Conservation (phyloP, 1,140 invertebrate genomes). For the Ceratosolen solmsi region DNA sequence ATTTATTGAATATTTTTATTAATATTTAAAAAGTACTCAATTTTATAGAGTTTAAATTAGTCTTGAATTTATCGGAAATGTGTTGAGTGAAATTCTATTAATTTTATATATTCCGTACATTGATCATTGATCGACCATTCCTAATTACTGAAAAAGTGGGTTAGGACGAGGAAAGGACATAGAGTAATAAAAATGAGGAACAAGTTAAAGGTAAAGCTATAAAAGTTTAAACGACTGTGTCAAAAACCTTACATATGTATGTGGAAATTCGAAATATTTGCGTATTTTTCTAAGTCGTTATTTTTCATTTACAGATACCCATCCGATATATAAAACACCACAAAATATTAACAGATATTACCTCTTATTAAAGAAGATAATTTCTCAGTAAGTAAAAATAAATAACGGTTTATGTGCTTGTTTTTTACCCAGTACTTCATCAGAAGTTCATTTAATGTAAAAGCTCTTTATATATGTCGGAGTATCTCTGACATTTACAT, state of each 20-base stretch:
- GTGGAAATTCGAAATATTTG: neutral
- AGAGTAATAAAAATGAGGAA: neutral
- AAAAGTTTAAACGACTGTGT: neutral
- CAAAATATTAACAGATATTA: neutral
- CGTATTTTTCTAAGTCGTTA: neutral
- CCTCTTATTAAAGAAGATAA: neutral
- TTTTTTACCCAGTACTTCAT: neutral
- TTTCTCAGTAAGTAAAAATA: neutral
- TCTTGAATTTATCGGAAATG: neutral
- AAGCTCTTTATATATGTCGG: neutral
- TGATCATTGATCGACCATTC: neutral
- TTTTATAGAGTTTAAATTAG: neutral
- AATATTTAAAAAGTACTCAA: neutral
- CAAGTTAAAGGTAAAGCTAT: neutral
- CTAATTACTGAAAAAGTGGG: too few species aligned
- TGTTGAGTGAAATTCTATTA: neutral
- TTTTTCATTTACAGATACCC: neutral
- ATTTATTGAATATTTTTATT: neutral
- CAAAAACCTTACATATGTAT: neutral
- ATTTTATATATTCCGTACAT: neutral
- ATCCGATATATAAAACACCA: neutral
- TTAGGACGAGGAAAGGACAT: neutral
- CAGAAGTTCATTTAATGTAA: slow-evolving; percentile 8
- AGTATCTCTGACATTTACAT: neutral
- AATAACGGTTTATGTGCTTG: neutral